phyloP scores from a whole-genome alignment of 2,113 vertebrate genomes.

The human (Homo sapiens) region GRCh38 chr2:39945501-39946000 shows the following conservation, averaged over 20 bases:
- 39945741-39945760: background rate
- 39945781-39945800: background rate
- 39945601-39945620: background rate
- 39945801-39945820: background rate
- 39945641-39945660: background rate
- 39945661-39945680: background rate
- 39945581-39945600: background rate
- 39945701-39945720: background rate
- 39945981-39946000: background rate
- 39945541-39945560: background rate
- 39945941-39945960: background rate
- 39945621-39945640: background rate
- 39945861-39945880: background rate
- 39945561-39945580: background rate
- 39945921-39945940: background rate
- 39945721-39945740: background rate
- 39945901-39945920: background rate
- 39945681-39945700: background rate
- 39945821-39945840: background rate
- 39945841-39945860: background rate
- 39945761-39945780: background rate
- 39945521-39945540: background rate
- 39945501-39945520: background rate
- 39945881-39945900: background rate
- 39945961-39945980: background rate